Base-by-base conservation (phyloP, 2,113 vertebrate species). In the Pica pica region DNA sequence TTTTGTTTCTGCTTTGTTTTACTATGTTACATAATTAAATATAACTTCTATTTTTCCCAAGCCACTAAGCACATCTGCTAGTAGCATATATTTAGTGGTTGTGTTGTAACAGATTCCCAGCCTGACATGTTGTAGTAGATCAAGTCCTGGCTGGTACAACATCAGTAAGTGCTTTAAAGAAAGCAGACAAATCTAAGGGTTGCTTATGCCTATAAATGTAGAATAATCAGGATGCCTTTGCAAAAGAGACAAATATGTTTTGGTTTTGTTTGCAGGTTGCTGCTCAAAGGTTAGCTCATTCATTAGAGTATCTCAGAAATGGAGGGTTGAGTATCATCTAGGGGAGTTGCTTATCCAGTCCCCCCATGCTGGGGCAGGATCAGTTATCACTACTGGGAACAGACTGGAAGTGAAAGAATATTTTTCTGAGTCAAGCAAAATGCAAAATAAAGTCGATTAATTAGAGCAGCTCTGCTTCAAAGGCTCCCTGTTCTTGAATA, bases 1-100 rank as follows among this genome's bases (percentile, higher is more conserved):
- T 82, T 83, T 75, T 79, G 42, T 52, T 82, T 83, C 69, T 92
- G 24, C 67, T 94, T 84, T n/a, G 14, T 87, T 94, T 94, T 91
- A 53, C 57, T 42, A 15, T 89, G 70, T 65, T 87, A 87, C 37
- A 6, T 87, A 84, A 87, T 82, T 87, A 82, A 85, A 76, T n/a
- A 10, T 13, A 78, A 24, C 24, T 33, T 56, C 65, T 73, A 57
- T 74, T 82, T 90, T 89, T 71, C 74, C 56, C 57, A 84, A 89
- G 61, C 77, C 77, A 71, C 37, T 84, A 78, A 53, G 70, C 85
- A 84, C 52, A 91, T 91, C 63, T 92, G 50, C 65, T 94, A 7
- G 41, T 68, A 69, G 44, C 42, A 27, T n/a, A 39, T 55, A 70
- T 68, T 87, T 57, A 60, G 53, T 75, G 53, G 20, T 46, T 56